Percentiles rank a stretch among this genome's conserved stretches.
Evolutionary conservation across 2,888 invertebrate species (phyloP).

Genomic region (Zeuzera pyrina): DNA sequence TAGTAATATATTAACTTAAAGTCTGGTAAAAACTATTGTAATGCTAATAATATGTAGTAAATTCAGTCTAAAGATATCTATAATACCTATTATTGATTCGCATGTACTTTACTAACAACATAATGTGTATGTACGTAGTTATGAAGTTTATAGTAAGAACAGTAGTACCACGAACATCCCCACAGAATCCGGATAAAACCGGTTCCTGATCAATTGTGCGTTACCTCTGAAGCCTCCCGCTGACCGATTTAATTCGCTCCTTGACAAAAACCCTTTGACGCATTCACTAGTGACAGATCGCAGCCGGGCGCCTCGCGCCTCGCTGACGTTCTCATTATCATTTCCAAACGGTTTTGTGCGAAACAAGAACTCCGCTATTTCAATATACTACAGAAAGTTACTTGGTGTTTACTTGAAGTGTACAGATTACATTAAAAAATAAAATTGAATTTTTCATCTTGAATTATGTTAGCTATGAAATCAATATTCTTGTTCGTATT

Average conservation of each 20-base stretch:
- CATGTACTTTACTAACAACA: too few species aligned
- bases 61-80: too few species aligned
- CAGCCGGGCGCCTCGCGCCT: constrained; percentile 56
- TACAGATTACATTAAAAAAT: too few species aligned
- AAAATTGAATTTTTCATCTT: too few species aligned
- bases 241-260: constrained; percentile 63
- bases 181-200: constrained; percentile 25
- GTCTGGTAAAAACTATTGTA: too few species aligned
- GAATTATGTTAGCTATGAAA: too few species aligned
- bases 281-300: constrained; percentile 55
- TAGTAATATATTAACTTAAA: too few species aligned
- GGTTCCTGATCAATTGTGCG: constrained; percentile 42
- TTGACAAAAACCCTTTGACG: constrained; percentile 66
- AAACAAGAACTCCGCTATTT: constrained; percentile 18
- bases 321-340: constrained; percentile 54
- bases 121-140: neutral
- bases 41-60: too few species aligned
- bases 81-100: too few species aligned
- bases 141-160: neutral
- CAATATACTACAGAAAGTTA: too few species aligned
- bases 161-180: neutral
- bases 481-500: too few species aligned
- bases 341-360: constrained; percentile 25
- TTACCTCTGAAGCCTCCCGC: constrained; percentile 48
- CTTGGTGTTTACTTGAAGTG: too few species aligned